Evolutionary conservation across 2,888 invertebrate genomes (phyloP), one percentile per base, ranked within the genome.

Genomic region (Neoitamus cyanurus): DNA sequence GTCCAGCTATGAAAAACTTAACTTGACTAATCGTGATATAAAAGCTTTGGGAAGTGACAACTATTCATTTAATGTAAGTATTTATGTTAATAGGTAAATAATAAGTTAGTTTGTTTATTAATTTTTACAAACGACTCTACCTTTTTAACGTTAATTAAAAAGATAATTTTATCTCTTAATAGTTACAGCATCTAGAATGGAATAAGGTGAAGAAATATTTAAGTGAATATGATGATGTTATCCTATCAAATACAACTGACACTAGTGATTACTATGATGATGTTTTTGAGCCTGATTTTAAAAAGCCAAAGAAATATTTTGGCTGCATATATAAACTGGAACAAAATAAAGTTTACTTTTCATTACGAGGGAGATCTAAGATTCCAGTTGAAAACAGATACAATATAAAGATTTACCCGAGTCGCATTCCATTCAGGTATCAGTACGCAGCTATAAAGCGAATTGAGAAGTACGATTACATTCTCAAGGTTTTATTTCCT

Each of bases 381-480:
- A 69, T 87, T 88, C 75, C 58, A 25, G 7, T 48, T 48, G 2
- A 9, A 25, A 7, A 58, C 0, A 25, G 7, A 25, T 25, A 20
- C 58, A 86, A 86, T 80, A 75, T 90, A 13, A 85, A 88, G n/a
- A 89, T 89, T 83, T 88, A 89, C 0, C 90, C 90, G 3, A 77
- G 87, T 1, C 88, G 90, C 0, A 86, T 88, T 2, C 84, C 87
- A 1, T 83, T 90, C 13, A 89, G 88, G 0, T 89, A 89, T 85
- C 90, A 90, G 83, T 89, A 89, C 83, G 88, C 88, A 15, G 89
- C 90, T 0, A 83, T 90, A 2, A 80, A 88, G 31, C 85, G 88
- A 36, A 84, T 90, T 13, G 68, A 85, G 25, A 72, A 83, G 0
- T 15, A 83, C 4, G 30, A 25, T 11, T 6, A 83, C 15, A 58